Conservation (phyloP, 1,140 invertebrate species). For the Heliconius eleuchia region DNA sequence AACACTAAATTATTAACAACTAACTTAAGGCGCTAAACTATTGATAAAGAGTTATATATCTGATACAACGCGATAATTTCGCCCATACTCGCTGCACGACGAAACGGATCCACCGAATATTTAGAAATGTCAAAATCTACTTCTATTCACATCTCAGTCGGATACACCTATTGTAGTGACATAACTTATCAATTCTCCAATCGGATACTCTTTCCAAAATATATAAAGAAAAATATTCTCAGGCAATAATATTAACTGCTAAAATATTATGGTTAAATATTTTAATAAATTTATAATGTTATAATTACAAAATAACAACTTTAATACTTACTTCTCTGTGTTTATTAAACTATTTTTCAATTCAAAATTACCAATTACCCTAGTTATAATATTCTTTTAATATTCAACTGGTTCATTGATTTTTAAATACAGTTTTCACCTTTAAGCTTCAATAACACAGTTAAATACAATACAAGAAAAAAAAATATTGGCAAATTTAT, state of each 20-base stretch:
- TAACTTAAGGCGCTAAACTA: constrained; percentile 42
- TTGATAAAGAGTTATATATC: constrained; percentile 38
- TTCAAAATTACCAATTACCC: too few relatives aligned
- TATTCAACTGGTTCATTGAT: too few relatives aligned
- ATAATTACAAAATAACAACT: too few relatives aligned
- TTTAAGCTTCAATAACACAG: not conserved
- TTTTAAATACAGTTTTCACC: too few relatives aligned
- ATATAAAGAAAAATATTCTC: not conserved
- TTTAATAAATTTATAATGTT: not conserved
- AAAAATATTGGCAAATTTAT: constrained; percentile 9
- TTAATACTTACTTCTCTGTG: too few relatives aligned
- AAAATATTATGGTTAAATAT: not conserved
- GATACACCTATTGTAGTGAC: constrained; percentile 20
- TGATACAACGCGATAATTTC: constrained; percentile 49
- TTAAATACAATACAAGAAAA: not conserved
- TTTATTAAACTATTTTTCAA: too few relatives aligned
- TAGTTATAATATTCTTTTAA: too few relatives aligned
- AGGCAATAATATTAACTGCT: not conserved
- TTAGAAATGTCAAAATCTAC: constrained; percentile 54
- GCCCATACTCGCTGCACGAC: constrained; percentile 53
- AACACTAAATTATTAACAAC: constrained; percentile 39
- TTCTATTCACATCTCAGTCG: constrained; percentile 30
- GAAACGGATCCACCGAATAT: constrained; percentile 59
- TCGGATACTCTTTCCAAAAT: not conserved
- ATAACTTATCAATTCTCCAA: not conserved